Base-by-base conservation (phyloP, 2,797 vertebrate species). In the Coregonus suidteri region DNA sequence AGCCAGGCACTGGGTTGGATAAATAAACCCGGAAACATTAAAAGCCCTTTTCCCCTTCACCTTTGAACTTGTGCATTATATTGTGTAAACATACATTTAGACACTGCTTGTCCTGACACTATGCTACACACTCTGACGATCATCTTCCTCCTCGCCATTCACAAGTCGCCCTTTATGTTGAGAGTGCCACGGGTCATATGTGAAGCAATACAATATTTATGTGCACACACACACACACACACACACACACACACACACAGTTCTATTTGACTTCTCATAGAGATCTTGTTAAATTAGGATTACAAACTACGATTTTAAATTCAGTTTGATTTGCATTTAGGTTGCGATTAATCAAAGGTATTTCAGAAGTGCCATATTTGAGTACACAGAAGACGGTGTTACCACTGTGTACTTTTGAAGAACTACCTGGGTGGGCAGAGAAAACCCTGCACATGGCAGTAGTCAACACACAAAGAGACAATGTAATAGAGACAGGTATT, bases 11-110 rank as follows among this genome's bases (percentile, higher is more conserved):
- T 93, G 91, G 89, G 90, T 90, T 92, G 87, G 88, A 92, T 93
- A 95, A 94, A 95, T 94, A 94, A 95, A 94, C 93, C 93, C 88
- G 89, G 91, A 92, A 93, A 92, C 92, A 92, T 95, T 94, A 94
- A 94, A 94, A 94, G 88, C 89, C 90, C 92, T 90, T 93, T 93
- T 91, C 92, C 92, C 90, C 90, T 93, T 94, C 91, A 93, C 91
- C 93, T 94, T 89, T 93, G 91, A 94, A 91, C 91, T 87, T 87
- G 89, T 92, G 91, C 92, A 93, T 93, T 93, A 93, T 88, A 91
- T 91, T 92, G 91, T 92, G 90, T 93, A 94, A 93, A 93, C 92
- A 93, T 85, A 91, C 92, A 92, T 79, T 47, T 86, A 89, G 92
- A 89, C 91, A 88, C 85, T 81, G 89, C 88, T 86, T 88, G 88